Percentiles rank a stretch among this genome's conserved stretches.
Evolutionary conservation across 1,140 invertebrate species (phyloP).

Genomic region (Rhagoletis zephyria): DNA sequence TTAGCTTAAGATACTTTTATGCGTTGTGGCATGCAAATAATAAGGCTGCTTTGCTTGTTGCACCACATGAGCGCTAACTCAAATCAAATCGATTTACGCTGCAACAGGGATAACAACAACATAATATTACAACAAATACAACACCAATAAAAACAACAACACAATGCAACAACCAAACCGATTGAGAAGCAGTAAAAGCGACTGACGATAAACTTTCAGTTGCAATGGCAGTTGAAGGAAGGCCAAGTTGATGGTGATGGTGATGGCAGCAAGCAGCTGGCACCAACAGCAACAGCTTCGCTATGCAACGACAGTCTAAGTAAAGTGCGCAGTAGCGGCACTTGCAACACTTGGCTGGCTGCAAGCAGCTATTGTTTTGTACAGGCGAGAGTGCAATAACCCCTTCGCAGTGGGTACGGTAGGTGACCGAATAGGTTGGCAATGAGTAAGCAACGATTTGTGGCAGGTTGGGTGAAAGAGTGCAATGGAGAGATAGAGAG

Average conservation of each 20-base stretch:
- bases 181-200: slow-evolving; percentile 46
- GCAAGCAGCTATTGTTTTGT: slow-evolving; percentile 1
- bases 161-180: slow-evolving; percentile 1
- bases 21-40: slow-evolving; percentile 47
- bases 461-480: not conserved
- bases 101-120: not conserved
- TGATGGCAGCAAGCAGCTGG: slow-evolving; percentile 4
- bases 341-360: slow-evolving; percentile 37
- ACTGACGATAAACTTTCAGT: slow-evolving; percentile 5
- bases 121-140: not conserved
- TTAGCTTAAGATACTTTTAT: not conserved
- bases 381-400: slow-evolving; percentile 36
- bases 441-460: slow-evolving; percentile 19
- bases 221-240: not conserved
- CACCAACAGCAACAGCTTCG: not conserved
- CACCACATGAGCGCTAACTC: slow-evolving; percentile 12
- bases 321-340: not conserved
- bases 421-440: not conserved
- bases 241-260: not conserved
- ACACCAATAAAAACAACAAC: not conserved
- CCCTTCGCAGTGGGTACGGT: not conserved
- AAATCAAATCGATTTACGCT: slow-evolving; percentile 46
- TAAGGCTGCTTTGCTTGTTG: slow-evolving; percentile 12
- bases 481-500: not conserved
- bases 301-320: not conserved